phyloP scores from a whole-genome alignment of 2,888 invertebrate species.

The Calameuta pallipes region DNA sequence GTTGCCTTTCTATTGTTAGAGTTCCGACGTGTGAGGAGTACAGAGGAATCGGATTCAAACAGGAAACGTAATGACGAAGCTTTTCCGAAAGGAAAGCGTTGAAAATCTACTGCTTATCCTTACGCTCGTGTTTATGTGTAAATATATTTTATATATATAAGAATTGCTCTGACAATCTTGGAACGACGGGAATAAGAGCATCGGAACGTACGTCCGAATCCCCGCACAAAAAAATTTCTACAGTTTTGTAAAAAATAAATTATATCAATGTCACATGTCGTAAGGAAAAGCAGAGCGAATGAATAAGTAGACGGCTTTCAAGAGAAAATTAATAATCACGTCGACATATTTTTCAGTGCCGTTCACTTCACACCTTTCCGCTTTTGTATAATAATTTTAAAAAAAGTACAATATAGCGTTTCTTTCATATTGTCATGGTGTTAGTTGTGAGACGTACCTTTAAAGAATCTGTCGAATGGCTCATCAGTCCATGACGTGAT shows the following conservation, averaged over 20 bases:
- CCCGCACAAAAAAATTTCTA: neutral
- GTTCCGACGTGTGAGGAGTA: neutral
- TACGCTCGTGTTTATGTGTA: neutral
- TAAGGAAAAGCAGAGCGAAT: neutral
- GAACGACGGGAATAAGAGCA: neutral
- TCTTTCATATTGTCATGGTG: neutral
- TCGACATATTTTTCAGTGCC: neutral
- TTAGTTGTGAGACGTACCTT: too few species aligned
- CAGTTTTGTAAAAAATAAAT: neutral
- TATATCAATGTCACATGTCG: neutral
- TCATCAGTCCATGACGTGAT: neutral
- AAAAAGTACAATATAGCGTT: neutral
- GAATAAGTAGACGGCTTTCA: neutral
- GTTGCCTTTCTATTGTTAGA: neutral
- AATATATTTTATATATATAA: neutral
- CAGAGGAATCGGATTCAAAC: neutral
- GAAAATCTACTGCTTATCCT: neutral
- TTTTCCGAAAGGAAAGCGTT: neutral
- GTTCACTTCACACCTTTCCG: neutral
- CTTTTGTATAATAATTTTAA: neutral
- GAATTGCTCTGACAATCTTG: neutral
- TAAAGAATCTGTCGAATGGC: too few species aligned
- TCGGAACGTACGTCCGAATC: neutral
- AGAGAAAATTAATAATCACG: neutral
- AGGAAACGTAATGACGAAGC: neutral